Evolutionary conservation across 2,888 invertebrate genomes (phyloP).

Genomic region (Adelphocoris suturalis): DNA sequence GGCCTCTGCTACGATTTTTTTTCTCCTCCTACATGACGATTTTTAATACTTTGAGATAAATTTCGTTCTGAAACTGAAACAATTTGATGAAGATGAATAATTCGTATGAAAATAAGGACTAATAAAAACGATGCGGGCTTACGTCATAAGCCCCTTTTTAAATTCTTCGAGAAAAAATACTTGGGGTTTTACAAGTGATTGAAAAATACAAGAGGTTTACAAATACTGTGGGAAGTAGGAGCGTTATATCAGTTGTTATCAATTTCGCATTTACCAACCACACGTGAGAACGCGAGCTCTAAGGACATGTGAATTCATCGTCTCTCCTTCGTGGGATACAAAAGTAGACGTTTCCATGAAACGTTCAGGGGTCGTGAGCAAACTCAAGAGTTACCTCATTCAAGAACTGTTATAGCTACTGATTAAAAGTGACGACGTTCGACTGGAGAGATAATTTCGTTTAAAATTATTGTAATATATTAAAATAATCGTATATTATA

Average conservation of each 20-base stretch:
- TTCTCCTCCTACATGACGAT: too few species aligned
- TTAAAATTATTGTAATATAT: too few species aligned
- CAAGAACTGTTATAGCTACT: not conserved
- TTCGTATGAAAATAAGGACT: too few species aligned
- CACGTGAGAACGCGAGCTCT: conserved; percentile 2
- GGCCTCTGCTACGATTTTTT: too few species aligned
- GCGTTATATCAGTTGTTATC: conserved; percentile 8
- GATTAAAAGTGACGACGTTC: not conserved
- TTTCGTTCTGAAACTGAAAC: too few species aligned
- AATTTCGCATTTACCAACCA: not conserved
- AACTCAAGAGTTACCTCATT: not conserved
- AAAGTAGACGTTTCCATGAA: not conserved
- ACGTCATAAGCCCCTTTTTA: too few species aligned
- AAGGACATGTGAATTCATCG: conserved; percentile 28
- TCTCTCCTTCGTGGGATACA: conserved; percentile 4
- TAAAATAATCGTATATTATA: too few species aligned
- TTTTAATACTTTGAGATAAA: too few species aligned
- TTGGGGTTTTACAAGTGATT: not conserved
- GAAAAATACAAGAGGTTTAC: not conserved
- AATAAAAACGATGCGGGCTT: too few species aligned
- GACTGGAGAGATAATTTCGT: not conserved
- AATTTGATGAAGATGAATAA: too few species aligned
- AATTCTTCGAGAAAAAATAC: not conserved
- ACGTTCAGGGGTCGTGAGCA: not conserved
- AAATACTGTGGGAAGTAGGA: conserved; percentile 10